Evolutionary conservation across 2,888 invertebrate genomes (phyloP).

Genomic region (Calameuta filiformis): DNA sequence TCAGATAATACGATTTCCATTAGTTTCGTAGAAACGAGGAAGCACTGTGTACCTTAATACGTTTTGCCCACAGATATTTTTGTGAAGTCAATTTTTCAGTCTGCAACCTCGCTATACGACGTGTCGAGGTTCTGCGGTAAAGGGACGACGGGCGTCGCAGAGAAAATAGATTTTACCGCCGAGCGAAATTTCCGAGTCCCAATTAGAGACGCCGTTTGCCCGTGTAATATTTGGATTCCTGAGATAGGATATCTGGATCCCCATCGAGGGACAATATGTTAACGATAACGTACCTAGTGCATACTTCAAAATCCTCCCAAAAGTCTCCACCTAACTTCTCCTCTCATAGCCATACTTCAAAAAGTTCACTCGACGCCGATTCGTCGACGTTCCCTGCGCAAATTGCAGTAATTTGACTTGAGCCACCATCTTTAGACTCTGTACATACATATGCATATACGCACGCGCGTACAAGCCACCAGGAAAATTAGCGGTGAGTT

Average conservation of each 20-base stretch:
- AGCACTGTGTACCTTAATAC: neutral
- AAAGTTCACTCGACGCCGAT: neutral
- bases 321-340: neutral
- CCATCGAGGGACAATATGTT: neutral
- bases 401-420: constrained; percentile 3
- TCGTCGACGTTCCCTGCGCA: neutral
- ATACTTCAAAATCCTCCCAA: neutral
- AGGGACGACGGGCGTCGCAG: neutral
- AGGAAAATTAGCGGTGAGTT: constrained; percentile 5
- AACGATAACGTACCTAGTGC: neutral
- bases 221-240: neutral
- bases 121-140: neutral
- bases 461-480: neutral
- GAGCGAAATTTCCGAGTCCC: neutral
- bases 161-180: constrained; percentile 7
- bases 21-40: neutral
- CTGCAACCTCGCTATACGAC: neutral
- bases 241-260: neutral
- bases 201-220: neutral
- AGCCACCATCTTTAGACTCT: neutral
- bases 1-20: neutral
- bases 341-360: neutral
- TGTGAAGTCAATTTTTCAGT: constrained; percentile 1
- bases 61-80: neutral
- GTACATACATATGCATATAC: neutral